These are phyloP conservation scores for Eospalax fontanierii DNA, from an alignment of 2,797 vertebrate genomes.

Conservation along the genomic window DNA sequence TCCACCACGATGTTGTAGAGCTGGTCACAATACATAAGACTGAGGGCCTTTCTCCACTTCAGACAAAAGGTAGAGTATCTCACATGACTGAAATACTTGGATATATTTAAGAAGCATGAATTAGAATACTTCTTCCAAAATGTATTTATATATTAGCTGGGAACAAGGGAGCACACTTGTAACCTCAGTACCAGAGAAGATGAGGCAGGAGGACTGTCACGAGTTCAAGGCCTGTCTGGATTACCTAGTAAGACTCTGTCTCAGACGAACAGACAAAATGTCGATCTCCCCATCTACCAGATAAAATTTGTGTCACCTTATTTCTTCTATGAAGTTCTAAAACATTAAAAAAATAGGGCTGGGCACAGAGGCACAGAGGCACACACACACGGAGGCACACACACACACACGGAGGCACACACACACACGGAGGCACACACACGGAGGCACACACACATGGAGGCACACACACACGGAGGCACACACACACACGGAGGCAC, in stretches of 20 bases:
- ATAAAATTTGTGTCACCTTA: neutral
- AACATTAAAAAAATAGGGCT: neutral
- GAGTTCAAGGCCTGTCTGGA: neutral
- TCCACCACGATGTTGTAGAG: neutral
- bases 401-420: too few relatives aligned
- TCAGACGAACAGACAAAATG: neutral
- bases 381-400: too few relatives aligned
- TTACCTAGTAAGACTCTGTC: neutral
- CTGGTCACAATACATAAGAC: neutral
- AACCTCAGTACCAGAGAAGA: neutral
- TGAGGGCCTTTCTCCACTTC: neutral
- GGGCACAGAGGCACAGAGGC: neutral
- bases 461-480: too few relatives aligned
- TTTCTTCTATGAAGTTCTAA: constrained; percentile 3
- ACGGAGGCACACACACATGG: too few relatives aligned
- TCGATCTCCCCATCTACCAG: neutral
- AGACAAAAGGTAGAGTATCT: neutral
- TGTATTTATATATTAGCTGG: neutral
- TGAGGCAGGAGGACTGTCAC: neutral
- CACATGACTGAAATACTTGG: neutral
- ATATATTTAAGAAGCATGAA: neutral
- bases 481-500: too few relatives aligned
- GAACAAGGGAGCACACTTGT: neutral
- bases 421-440: too few relatives aligned
- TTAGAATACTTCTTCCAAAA: constrained; percentile 5